phyloP scores from a whole-genome alignment of 2,888 invertebrate species.

The Leptinotarsa tumamoca region DNA sequence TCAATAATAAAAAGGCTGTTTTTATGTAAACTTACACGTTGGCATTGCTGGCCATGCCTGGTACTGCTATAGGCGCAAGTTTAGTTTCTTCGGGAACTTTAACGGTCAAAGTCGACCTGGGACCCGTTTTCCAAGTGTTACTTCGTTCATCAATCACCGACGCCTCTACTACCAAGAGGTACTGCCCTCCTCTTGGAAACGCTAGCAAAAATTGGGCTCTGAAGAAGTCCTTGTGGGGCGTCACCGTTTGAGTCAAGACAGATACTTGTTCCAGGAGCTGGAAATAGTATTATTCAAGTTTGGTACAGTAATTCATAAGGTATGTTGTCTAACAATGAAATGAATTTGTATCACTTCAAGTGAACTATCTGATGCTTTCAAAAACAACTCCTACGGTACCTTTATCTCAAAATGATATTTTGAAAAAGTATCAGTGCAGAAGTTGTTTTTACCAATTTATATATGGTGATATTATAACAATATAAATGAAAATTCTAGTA shows the following conservation, averaged over 20 bases:
- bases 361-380: too few relatives aligned
- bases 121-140: conserved; percentile 91
- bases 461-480: too few relatives aligned
- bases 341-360: too few relatives aligned
- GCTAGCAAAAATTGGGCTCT: conserved; percentile 90
- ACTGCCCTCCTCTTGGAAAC: conserved; percentile 76
- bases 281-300: conserved; percentile 28
- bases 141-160: conserved; percentile 87
- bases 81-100: conserved; percentile 78
- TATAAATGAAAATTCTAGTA: too few relatives aligned
- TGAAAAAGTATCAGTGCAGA: too few relatives aligned
- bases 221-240: conserved; percentile 94
- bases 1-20: not conserved
- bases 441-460: too few relatives aligned
- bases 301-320: too few relatives aligned
- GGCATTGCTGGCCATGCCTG: conserved; percentile 63
- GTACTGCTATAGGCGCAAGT: conserved; percentile 62
- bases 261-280: conserved; percentile 63
- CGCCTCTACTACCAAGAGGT: conserved; percentile 85
- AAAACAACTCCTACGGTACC: too few relatives aligned
- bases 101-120: conserved; percentile 80
- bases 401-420: too few relatives aligned
- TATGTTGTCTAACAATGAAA: too few relatives aligned
- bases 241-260: conserved; percentile 81
- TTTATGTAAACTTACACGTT: conserved; percentile 60